These are phyloP conservation scores for Grapholita molesta DNA, from an alignment of 1,140 invertebrate species.

Conservation along the genomic window DNA sequence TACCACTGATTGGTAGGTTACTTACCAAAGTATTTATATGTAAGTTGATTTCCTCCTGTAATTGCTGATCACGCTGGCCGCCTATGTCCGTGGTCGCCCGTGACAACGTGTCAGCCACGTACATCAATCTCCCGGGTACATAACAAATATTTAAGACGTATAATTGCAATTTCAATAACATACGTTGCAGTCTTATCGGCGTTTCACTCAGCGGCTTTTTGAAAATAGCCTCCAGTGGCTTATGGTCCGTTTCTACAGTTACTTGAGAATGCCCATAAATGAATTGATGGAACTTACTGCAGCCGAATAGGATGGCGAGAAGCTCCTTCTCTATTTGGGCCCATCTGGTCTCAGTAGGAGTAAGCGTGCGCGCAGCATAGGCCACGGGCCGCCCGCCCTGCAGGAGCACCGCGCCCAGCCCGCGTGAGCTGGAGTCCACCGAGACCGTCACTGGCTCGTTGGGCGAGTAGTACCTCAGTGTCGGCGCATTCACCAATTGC, in stretches of 20 bases:
- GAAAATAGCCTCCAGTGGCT: slow-evolving; percentile 61
- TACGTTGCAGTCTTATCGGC: slow-evolving; percentile 39
- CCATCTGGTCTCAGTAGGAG: slow-evolving; percentile 37
- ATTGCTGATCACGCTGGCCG: neutral
- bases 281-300: slow-evolving; percentile 33
- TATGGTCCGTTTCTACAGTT: slow-evolving; percentile 67
- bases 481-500: slow-evolving; percentile 28
- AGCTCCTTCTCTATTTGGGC: slow-evolving; percentile 57
- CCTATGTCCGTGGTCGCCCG: neutral
- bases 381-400: slow-evolving; percentile 36
- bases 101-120: slow-evolving; percentile 8
- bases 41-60: neutral
- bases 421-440: slow-evolving; percentile 24
- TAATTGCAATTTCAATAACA: slow-evolving; percentile 7
- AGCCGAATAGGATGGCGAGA: slow-evolving; percentile 41
- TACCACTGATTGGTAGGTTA: neutral
- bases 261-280: slow-evolving; percentile 24
- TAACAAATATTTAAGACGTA: neutral
- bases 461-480: slow-evolving; percentile 38
- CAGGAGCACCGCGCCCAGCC: slow-evolving; percentile 37
- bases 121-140: slow-evolving; percentile 1
- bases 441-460: slow-evolving; percentile 25
- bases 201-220: slow-evolving; percentile 56
- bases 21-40: neutral
- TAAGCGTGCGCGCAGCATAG: slow-evolving; percentile 47